A percentile compares a stretch with the other conserved stretches of the same genome.
phyloP scores from a whole-genome alignment of 2,888 invertebrate genomes.

The Thelaira solivaga region DNA sequence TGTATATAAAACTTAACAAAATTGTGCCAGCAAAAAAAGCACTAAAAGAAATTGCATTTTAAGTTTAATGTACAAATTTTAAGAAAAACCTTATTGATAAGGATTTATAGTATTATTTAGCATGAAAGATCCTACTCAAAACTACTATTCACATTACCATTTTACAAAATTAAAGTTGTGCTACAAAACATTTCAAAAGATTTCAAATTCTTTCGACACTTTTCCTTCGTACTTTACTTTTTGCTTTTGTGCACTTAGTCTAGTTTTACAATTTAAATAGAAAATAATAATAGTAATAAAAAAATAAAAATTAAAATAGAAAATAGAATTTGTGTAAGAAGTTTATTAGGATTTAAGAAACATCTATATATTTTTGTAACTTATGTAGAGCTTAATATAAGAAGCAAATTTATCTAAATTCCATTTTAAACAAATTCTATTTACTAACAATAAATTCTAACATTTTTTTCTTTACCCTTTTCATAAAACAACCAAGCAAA shows the following conservation, averaged over 20 bases:
- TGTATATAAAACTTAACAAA: slow-evolving; percentile 9
- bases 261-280: slow-evolving; percentile 4
- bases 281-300: no score
- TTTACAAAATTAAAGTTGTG: slow-evolving; percentile 28
- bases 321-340: not conserved
- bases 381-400: slow-evolving; percentile 41
- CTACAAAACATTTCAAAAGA: slow-evolving; percentile 59
- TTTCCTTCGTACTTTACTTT: slow-evolving; percentile 22
- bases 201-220: slow-evolving; percentile 65
- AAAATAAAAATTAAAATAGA: no score
- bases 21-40: not conserved
- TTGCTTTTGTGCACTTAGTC: not conserved
- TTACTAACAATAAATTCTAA: slow-evolving; percentile 48
- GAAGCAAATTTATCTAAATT: slow-evolving; percentile 57
- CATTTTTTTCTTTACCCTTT: not conserved
- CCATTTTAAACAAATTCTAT: slow-evolving; percentile 55
- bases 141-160: slow-evolving; percentile 20
- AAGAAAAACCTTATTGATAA: slow-evolving; percentile 50
- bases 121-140: slow-evolving; percentile 24
- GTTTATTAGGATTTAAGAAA: slow-evolving; percentile 45
- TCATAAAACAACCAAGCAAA: no score
- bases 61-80: slow-evolving; percentile 11
- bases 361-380: slow-evolving; percentile 30
- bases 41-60: not conserved
- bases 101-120: slow-evolving; percentile 52